Evolutionary conservation across 2,797 vertebrate genomes (phyloP).

Genomic region (Cetoscarus ocellatus): DNA sequence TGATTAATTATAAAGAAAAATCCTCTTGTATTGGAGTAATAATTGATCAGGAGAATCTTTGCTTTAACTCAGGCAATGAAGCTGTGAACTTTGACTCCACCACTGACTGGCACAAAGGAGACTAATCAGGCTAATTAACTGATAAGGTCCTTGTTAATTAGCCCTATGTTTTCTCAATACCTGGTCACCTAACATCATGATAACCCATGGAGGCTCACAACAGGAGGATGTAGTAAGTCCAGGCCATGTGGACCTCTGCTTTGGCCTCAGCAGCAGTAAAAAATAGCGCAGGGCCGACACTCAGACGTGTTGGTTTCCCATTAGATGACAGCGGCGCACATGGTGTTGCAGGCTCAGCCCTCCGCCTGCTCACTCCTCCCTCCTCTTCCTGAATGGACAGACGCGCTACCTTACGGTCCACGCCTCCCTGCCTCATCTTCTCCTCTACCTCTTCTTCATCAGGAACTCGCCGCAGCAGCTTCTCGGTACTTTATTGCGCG

Average conservation of each 20-base stretch:
- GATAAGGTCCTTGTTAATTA: background rate
- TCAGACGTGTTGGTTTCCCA: slow-evolving; percentile 50
- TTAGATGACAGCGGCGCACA: slow-evolving; percentile 69
- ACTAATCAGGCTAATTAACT: no score
- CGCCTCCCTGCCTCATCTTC: slow-evolving; percentile 67
- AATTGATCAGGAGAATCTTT: no score
- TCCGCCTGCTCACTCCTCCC: slow-evolving; percentile 15
- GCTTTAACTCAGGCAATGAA: no score
- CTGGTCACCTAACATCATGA: background rate
- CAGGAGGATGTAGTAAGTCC: background rate
- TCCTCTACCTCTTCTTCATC: slow-evolving; percentile 48
- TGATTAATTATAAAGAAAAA: no score
- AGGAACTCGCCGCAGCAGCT: slow-evolving; percentile 38
- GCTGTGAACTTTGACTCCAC: no score
- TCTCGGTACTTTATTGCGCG: slow-evolving; percentile 42
- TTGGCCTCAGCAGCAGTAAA: slow-evolving; percentile 19
- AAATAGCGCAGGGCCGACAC: slow-evolving; percentile 45
- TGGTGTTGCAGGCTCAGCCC: slow-evolving; percentile 30
- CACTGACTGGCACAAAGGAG: background rate
- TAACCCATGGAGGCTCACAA: background rate
- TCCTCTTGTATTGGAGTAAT: no score
- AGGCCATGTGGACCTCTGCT: slow-evolving; percentile 20
- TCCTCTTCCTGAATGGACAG: slow-evolving; percentile 54
- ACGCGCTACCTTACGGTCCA: slow-evolving; percentile 42
- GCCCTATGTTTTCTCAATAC: background rate